Base-by-base conservation (phyloP, 2,888 invertebrate genomes). In the Philereme transversata region DNA sequence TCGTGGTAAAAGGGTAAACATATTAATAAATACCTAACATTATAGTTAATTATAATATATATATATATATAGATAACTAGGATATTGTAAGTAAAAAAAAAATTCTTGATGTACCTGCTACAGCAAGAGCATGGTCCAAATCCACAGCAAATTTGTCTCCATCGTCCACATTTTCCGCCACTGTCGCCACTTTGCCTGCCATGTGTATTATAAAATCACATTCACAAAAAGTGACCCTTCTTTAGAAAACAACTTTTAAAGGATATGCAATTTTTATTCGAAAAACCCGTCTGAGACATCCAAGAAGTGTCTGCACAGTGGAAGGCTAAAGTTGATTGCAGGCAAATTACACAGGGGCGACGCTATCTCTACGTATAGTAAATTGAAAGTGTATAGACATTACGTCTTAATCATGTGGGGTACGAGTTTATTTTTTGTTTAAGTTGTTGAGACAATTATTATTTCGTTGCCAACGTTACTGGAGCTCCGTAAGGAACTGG, bases 41-140 rank as follows among this genome's bases (percentile, higher is more conserved):
- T n/a, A n/a, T n/a, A n/a, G n/a, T n/a, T n/a, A n/a, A n/a, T n/a
- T n/a, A n/a, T n/a, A n/a, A n/a, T n/a, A n/a, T n/a, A n/a, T n/a
- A n/a, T n/a, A n/a, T n/a, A n/a, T n/a, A n/a, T n/a, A n/a, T n/a
- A n/a, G n/a, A n/a, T n/a, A n/a, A 22, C 22, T 22, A 38, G 9
- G 9, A 0, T 7, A 41, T 4, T 43, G 35, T n/a, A 8, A 51
- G 46, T 45, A 50, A 54, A 54, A 54, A 34, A 41, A 22, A 33
- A 51, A 34, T 6, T 9, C 3, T 33, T 22, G 34, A n/a, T 36
- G 4, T 36, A 81, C 82, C 82, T 67, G 76, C 76, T 2, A 81
- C 79, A 22, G 78, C 67, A 33, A 90, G 73, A 4, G 88, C 88
- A 44, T 87, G 82, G 34, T 88, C 88, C 77, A 88, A 76, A 74